Evolutionary conservation across 2,888 invertebrate species (phyloP), one percentile per base, ranked within the genome.

Genomic region (Lepidochrysops patricia): DNA sequence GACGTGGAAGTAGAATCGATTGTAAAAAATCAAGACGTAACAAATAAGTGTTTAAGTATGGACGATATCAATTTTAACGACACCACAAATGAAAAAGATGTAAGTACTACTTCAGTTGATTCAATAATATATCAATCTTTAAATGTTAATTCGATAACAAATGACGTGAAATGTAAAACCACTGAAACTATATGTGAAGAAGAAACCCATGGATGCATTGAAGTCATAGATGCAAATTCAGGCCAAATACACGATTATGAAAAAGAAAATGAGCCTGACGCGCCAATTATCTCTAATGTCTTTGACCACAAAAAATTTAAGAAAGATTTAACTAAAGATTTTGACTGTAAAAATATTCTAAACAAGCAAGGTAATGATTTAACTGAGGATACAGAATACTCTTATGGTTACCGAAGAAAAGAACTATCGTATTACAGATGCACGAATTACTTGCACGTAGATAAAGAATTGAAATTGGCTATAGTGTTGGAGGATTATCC

Each of bases 381-480:
- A 37, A 23, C 7, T 25, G 57, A n/a, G 9, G 37, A 57, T 25
- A 43, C 9, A 13, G 15, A 57, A 19, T 57, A 19, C 2, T 37
- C 2, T 37, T 13, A 4, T 58, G 85, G 84, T 58, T 84, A 80
- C 43, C 74, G 85, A 70, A 85, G 87, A 0, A 82, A 86, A 6
- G 84, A 37, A 37, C 15, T 37, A 6, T 37, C 87, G 0, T 88
- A 87, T 59, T 79, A 87, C 61, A 80, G 88, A 67, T 74, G 88
- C 23, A 88, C 88, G 0, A 88, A 88, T 63, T 88, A 88, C 61
- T 69, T 88, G 29, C 82, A 88, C 15, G 79, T 88, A 0, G 86
- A 88, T 63, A 74, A 74, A 4, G 85, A 88, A 63, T 62, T 88
- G 0, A 88, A 88, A 74, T 75, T 84, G 0, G 86, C 87, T 0